Conservation (phyloP, 2,888 invertebrate species). For the Ommatoiulus sabulosus region DNA sequence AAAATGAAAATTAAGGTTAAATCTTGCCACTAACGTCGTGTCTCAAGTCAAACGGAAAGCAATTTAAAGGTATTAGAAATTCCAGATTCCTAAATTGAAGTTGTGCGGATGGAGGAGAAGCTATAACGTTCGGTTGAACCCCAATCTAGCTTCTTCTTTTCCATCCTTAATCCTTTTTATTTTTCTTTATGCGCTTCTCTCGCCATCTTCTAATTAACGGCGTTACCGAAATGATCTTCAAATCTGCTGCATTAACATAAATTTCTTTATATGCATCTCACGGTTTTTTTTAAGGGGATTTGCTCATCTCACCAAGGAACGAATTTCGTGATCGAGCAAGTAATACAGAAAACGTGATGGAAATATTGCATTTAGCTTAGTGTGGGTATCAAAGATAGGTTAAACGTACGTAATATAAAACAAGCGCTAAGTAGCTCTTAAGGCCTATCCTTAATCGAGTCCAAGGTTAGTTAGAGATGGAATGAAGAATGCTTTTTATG, state of each 20-base stretch:
- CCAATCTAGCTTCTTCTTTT: not conserved
- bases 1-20: slow-evolving; percentile 14
- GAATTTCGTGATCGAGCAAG: not conserved
- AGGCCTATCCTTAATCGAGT: not conserved
- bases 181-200: not conserved
- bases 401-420: not conserved
- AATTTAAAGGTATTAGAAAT: slow-evolving; percentile 2
- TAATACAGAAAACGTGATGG: not conserved
- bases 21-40: not conserved
- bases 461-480: not conserved
- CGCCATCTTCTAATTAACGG: not conserved
- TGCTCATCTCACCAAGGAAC: not conserved
- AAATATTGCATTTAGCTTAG: not conserved
- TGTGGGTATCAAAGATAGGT: not conserved
- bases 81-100: slow-evolving; percentile 34
- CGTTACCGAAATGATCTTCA: not conserved
- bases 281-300: not conserved
- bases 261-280: not conserved
- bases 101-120: not conserved
- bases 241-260: not conserved
- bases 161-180: not conserved
- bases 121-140: not conserved
- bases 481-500: too few species aligned
- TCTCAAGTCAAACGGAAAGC: slow-evolving; percentile 14
- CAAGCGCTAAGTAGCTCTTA: not conserved